Conservation (phyloP, 2,113 vertebrate genomes). For the Corythoichthys haematopterus region DNA sequence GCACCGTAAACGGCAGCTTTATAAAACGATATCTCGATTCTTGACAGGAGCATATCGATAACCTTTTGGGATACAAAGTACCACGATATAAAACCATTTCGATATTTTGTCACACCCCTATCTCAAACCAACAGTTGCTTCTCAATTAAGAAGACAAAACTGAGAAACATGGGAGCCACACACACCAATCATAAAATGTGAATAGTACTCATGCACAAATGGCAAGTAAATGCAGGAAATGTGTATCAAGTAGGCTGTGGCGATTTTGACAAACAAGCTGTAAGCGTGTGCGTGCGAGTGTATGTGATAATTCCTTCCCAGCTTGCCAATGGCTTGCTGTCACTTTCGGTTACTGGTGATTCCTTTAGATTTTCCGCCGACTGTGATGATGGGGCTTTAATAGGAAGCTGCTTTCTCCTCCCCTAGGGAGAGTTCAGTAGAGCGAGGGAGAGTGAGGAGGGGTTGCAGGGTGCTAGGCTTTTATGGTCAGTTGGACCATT, state of each 20-base stretch:
- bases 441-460: constrained; percentile 42
- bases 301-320: constrained; percentile 54
- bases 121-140: neutral
- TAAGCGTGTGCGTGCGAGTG: constrained; percentile 19
- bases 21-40: too few relatives aligned
- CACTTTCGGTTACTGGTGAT: constrained; percentile 73
- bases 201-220: constrained; percentile 1
- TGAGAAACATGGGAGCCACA: too few relatives aligned
- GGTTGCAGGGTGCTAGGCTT: constrained; percentile 36
- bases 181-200: neutral
- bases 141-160: neutral
- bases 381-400: constrained; percentile 65
- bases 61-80: too few relatives aligned
- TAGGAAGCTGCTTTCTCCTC: constrained; percentile 54
- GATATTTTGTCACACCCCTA: too few relatives aligned
- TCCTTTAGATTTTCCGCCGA: constrained; percentile 72
- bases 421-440: constrained; percentile 25
- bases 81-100: too few relatives aligned
- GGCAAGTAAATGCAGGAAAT: constrained; percentile 9
- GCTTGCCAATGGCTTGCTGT: constrained; percentile 68
- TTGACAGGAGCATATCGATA: too few relatives aligned
- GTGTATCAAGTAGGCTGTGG: constrained; percentile 17
- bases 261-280: constrained; percentile 30
- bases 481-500: constrained; percentile 35
- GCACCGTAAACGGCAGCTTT: too few relatives aligned